These are phyloP conservation scores for Hetaerina titia DNA, from an alignment of 2,888 invertebrate genomes.

Conservation along the genomic window DNA sequence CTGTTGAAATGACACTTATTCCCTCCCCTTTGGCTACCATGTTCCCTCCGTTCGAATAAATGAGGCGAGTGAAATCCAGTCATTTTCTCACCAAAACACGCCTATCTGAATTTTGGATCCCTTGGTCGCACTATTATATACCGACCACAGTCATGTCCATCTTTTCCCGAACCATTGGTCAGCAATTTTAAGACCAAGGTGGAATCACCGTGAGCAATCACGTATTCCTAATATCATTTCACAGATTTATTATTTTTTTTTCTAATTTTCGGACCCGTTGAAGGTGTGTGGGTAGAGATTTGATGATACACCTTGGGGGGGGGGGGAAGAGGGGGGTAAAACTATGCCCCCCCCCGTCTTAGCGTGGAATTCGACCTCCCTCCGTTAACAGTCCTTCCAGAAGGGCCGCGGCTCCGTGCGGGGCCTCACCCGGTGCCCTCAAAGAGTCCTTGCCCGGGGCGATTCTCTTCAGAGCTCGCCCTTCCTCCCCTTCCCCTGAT, in stretches of 20 bases:
- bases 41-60: background rate
- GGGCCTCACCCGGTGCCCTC: conserved; percentile 31
- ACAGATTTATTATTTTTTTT: background rate
- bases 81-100: background rate
- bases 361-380: background rate
- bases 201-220: background rate
- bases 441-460: conserved; percentile 30
- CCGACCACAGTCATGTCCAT: background rate
- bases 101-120: background rate
- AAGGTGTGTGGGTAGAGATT: background rate
- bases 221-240: background rate
- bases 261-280: background rate
- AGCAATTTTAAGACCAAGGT: background rate
- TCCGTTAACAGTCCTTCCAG: background rate
- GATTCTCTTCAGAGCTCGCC: background rate
- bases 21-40: background rate
- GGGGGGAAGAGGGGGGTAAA: background rate
- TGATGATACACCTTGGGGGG: background rate
- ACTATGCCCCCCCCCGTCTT: background rate
- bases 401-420: conserved; percentile 6
- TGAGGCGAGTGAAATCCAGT: background rate
- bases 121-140: background rate
- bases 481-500: background rate
- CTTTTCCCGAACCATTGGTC: background rate
- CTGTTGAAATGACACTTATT: background rate